Conservation (phyloP, 1,140 invertebrate genomes). For the Ericerus pela region DNA sequence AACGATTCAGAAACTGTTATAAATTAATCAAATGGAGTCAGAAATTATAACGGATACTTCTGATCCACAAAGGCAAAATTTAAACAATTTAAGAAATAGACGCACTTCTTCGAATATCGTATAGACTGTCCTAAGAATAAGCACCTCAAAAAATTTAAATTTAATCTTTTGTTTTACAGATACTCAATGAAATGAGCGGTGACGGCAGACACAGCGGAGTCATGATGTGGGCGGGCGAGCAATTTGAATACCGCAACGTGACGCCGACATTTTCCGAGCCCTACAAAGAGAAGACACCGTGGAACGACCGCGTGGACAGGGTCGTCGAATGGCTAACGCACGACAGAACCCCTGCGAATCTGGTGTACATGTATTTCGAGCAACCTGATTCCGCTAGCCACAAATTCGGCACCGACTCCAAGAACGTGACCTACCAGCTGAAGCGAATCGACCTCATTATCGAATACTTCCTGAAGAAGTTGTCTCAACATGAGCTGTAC, state of each 20-base stretch:
- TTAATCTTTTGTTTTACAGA: slow-evolving; percentile 30
- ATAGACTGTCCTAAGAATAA: too few relatives aligned
- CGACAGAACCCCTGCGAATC: slow-evolving; percentile 38
- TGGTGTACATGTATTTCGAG: slow-evolving; percentile 55
- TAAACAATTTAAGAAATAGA: too few relatives aligned
- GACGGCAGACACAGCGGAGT: slow-evolving; percentile 35
- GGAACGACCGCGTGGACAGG: slow-evolving; percentile 39
- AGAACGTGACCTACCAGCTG: slow-evolving; percentile 35
- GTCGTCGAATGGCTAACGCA: slow-evolving; percentile 50
- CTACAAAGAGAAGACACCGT: slow-evolving; percentile 36
- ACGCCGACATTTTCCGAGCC: slow-evolving; percentile 33
- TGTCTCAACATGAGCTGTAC: slow-evolving; percentile 34
- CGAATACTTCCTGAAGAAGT: slow-evolving; percentile 38
- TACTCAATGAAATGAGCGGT: slow-evolving; percentile 36
- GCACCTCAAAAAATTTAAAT: slow-evolving; percentile 13
- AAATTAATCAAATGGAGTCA: too few relatives aligned
- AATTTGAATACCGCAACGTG: slow-evolving; percentile 34
- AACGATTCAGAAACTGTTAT: too few relatives aligned
- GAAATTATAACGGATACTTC: too few relatives aligned
- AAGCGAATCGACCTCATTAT: slow-evolving; percentile 39
- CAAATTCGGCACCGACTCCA: slow-evolving; percentile 33
- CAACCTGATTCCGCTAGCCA: slow-evolving; percentile 50
- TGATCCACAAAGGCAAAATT: too few relatives aligned
- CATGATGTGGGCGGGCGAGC: slow-evolving; percentile 47
- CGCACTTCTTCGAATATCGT: too few relatives aligned